These are phyloP conservation scores for Cryptoblepharus egeriae DNA, from an alignment of 2,797 vertebrate species.

Conservation along the genomic window DNA sequence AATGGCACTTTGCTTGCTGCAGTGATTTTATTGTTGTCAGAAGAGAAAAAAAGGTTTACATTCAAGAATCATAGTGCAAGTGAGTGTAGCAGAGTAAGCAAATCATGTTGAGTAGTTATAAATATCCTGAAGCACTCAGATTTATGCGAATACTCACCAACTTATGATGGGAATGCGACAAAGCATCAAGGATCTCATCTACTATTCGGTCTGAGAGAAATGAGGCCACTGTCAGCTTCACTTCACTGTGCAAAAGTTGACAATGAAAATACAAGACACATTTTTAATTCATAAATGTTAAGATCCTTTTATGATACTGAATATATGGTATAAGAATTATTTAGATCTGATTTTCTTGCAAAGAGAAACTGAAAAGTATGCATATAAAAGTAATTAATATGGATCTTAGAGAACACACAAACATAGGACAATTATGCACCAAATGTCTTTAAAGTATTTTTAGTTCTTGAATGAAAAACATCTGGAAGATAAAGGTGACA, in stretches of 20 bases:
- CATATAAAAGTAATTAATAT: conserved; percentile 52
- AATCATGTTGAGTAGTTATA: not conserved
- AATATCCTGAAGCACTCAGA: not conserved
- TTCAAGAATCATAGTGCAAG: not conserved
- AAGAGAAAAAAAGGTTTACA: not conserved
- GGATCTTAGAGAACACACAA: conserved; percentile 64
- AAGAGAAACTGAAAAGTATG: conserved; percentile 32
- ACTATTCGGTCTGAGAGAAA: conserved; percentile 96
- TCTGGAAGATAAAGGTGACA: conserved; percentile 56
- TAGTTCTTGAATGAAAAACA: conserved; percentile 60
- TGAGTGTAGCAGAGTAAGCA: not conserved
- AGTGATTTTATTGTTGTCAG: not conserved
- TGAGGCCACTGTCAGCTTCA: conserved; percentile 93
- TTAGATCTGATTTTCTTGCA: conserved; percentile 50
- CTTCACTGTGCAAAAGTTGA: conserved; percentile 83
- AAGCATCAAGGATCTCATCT: conserved; percentile 93
- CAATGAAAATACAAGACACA: conserved; percentile 35
- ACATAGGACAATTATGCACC: conserved; percentile 59
- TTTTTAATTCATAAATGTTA: conserved; percentile 34
- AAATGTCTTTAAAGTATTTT: conserved; percentile 55
- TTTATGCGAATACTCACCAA: conserved; percentile 83
- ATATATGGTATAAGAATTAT: conserved; percentile 30
- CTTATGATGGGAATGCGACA: conserved; percentile 89
- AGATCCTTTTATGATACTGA: not conserved
- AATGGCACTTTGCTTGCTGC: no score